A percentile compares a stretch with the other conserved stretches of the same genome.
phyloP scores from a whole-genome alignment of 2,888 invertebrate species.

The Cyclophora punctaria region DNA sequence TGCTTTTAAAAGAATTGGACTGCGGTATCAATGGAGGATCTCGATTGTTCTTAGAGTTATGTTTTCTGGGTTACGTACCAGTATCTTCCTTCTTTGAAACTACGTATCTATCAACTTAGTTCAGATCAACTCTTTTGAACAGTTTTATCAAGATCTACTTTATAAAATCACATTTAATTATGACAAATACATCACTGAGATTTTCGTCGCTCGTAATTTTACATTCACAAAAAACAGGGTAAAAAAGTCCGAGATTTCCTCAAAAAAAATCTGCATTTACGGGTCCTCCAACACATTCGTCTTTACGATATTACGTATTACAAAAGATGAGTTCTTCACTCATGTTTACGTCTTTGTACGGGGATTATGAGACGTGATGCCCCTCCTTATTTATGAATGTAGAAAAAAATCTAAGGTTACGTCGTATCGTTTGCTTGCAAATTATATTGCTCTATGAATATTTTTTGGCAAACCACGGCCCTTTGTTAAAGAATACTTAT shows the following conservation, averaged over 20 bases:
- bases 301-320: constrained; percentile 63
- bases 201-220: too few relatives aligned
- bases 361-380: constrained; percentile 66
- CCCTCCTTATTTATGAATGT: constrained; percentile 55
- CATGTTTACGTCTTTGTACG: constrained; percentile 64
- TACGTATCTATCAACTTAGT: constrained; percentile 6
- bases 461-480: constrained; percentile 19
- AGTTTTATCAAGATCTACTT: constrained; percentile 10
- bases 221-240: constrained; percentile 4
- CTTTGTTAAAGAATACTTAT: too few relatives aligned
- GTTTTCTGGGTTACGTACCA: constrained; percentile 24
- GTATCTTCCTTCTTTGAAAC: constrained; percentile 5
- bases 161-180: too few relatives aligned
- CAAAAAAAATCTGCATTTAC: constrained; percentile 30
- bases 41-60: neutral
- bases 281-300: constrained; percentile 44
- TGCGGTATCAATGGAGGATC: constrained; percentile 11
- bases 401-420: constrained; percentile 43
- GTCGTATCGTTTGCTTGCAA: constrained; percentile 51
- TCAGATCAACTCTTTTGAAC: constrained; percentile 36
- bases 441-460: constrained; percentile 61
- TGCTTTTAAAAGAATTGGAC: constrained; percentile 18
- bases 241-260: constrained; percentile 22
- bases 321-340: constrained; percentile 60
- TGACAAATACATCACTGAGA: constrained; percentile 10